Percentiles rank a stretch among this genome's conserved stretches.
Conservation (phyloP, 1,140 invertebrate species). For the Apis florea region DNA sequence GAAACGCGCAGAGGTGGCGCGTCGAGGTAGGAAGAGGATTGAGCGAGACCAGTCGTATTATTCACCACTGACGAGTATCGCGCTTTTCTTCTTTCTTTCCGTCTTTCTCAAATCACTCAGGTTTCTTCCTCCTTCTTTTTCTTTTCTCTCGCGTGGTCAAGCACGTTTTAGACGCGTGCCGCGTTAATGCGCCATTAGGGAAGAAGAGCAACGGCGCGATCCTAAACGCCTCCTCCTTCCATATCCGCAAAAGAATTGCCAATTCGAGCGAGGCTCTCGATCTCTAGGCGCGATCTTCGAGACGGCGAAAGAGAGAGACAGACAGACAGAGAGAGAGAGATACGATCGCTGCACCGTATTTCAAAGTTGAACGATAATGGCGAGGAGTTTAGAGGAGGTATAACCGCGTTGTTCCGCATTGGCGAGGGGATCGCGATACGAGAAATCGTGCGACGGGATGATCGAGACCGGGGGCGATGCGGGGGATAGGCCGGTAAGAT, state of each 20-base stretch:
- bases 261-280: not conserved
- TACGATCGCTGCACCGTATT: not conserved
- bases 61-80: too few species aligned
- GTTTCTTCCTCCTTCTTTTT: not conserved
- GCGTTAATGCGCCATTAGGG: conserved; percentile 65
- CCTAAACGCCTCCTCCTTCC: not conserved
- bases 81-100: conserved; percentile 15
- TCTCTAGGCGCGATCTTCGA: too few species aligned
- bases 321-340: not conserved
- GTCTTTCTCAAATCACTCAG: not conserved
- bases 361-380: conserved; percentile 20
- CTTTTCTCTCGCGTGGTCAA: not conserved
- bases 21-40: conserved; percentile 27
- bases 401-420: not conserved
- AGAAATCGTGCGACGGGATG: conserved; percentile 22
- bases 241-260: not conserved
- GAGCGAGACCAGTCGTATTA: not conserved
- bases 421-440: conserved; percentile 26
- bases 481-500: conserved; percentile 59
- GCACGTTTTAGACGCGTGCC: conserved; percentile 50
- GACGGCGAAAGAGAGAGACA: too few species aligned
- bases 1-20: conserved; percentile 7
- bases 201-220: conserved; percentile 9
- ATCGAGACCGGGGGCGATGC: conserved; percentile 16
- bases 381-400: conserved; percentile 42